These are phyloP conservation scores for Nicator chloris DNA, from an alignment of 2,113 vertebrate genomes.

Conservation along the genomic window DNA sequence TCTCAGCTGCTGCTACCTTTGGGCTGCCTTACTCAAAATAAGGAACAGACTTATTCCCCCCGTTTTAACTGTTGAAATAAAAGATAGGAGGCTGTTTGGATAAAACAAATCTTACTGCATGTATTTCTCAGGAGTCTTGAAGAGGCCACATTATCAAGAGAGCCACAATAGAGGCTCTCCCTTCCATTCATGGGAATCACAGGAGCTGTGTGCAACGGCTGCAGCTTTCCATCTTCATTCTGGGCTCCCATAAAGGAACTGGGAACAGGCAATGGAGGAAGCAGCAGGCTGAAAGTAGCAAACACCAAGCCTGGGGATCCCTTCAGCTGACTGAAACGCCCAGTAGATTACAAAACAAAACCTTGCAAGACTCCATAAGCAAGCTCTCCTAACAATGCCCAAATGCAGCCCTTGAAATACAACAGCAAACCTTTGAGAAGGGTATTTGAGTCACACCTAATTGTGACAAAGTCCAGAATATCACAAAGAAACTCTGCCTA, in stretches of 20 bases:
- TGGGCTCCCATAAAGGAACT: not conserved
- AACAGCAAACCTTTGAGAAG: not conserved
- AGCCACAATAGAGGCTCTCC: not conserved
- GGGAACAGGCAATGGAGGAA: not conserved
- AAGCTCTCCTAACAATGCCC: not conserved
- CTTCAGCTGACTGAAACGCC: not conserved
- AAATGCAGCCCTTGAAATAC: not conserved
- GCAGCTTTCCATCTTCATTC: not conserved
- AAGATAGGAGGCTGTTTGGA: not conserved
- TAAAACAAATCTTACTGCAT: not conserved
- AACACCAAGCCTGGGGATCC: not conserved
- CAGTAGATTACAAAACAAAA: not conserved
- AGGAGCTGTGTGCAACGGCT: not conserved
- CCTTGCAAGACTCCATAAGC: not conserved
- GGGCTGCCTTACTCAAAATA: not conserved
- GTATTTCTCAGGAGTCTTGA: not conserved
- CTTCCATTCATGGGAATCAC: not conserved
- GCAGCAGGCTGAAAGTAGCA: not conserved
- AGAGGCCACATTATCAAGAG: not conserved
- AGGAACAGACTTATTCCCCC: not conserved
- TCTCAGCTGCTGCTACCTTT: not conserved
- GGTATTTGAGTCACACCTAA: not conserved
- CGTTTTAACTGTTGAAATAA: not conserved
- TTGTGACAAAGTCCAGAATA: not conserved
- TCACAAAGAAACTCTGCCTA: not conserved